Conservation (phyloP, 2,888 invertebrate genomes). For the Leptinotarsa haldemani region DNA sequence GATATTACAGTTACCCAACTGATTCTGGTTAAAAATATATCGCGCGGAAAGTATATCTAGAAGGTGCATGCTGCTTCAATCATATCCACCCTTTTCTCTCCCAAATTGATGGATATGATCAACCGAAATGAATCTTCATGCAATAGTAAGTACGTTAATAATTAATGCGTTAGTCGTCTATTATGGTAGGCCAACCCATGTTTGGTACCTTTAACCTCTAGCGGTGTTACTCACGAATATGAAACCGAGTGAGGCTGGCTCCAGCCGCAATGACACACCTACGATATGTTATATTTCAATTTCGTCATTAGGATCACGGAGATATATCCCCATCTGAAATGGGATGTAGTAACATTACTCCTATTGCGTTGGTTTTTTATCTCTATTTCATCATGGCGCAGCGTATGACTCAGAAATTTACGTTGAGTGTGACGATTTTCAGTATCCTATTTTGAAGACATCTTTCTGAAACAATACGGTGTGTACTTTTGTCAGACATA, state of each 20-base stretch:
- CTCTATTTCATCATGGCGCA: not conserved
- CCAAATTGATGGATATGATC: not conserved
- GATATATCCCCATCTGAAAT: slow-evolving; percentile 10
- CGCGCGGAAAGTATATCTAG: no score
- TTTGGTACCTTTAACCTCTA: slow-evolving; percentile 45
- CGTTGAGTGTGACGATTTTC: not conserved
- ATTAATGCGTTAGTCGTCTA: not conserved
- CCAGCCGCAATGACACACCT: slow-evolving; percentile 41
- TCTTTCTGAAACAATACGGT: no score
- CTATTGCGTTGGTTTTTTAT: not conserved
- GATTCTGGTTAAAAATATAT: no score
- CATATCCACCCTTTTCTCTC: no score
- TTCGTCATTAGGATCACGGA: slow-evolving; percentile 14
- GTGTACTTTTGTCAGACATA: no score
- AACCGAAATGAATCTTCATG: not conserved
- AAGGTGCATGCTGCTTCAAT: no score
- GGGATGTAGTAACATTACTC: slow-evolving; percentile 7
- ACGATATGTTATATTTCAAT: slow-evolving; percentile 28
- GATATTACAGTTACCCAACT: no score
- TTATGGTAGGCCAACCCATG: slow-evolving; percentile 15
- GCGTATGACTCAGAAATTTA: not conserved
- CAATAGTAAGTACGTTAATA: not conserved
- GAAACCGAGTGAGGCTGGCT: slow-evolving; percentile 41
- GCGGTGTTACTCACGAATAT: slow-evolving; percentile 44
- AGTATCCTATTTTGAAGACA: no score